Evolutionary conservation across 2,797 vertebrate genomes (phyloP).

Genomic region (Diplodus puntazzo): DNA sequence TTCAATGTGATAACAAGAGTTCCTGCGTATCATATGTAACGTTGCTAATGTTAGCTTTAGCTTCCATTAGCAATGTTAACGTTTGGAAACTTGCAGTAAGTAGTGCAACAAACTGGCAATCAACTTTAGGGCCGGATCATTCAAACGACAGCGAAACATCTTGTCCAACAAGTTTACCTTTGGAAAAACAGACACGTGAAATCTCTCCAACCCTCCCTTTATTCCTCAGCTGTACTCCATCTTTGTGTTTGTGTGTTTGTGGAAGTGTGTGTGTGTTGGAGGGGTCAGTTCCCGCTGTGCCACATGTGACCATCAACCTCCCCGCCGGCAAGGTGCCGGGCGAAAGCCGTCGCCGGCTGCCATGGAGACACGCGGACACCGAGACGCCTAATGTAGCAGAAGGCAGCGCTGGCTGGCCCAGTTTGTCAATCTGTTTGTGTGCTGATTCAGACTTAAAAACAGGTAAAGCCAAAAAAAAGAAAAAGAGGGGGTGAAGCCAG

Average conservation of each 20-base stretch:
- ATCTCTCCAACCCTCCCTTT: background rate
- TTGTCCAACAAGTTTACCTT: no score
- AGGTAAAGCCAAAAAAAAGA: conserved; percentile 25
- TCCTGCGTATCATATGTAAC: no score
- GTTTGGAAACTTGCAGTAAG: no score
- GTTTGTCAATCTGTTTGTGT: conserved; percentile 45
- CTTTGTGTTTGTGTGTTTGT: background rate
- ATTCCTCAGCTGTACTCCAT: background rate
- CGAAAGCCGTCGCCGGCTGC: conserved; percentile 25
- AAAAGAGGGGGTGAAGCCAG: conserved; percentile 7
- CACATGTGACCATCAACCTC: conserved; percentile 60
- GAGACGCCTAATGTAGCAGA: conserved; percentile 39
- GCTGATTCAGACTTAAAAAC: conserved; percentile 59
- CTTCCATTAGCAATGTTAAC: no score
- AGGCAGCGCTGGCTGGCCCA: conserved; percentile 25
- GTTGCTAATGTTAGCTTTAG: no score
- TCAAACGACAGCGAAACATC: no score
- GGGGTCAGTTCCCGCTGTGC: conserved; percentile 19
- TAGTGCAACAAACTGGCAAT: no score
- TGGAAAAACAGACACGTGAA: background rate
- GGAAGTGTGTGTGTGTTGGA: conserved; percentile 9
- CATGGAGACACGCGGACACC: conserved; percentile 15
- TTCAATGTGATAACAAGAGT: no score
- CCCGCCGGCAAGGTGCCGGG: conserved; percentile 63
- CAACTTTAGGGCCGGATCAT: no score